Base-by-base conservation (phyloP, 2,797 vertebrate species). In the Eulemur albifrons region DNA sequence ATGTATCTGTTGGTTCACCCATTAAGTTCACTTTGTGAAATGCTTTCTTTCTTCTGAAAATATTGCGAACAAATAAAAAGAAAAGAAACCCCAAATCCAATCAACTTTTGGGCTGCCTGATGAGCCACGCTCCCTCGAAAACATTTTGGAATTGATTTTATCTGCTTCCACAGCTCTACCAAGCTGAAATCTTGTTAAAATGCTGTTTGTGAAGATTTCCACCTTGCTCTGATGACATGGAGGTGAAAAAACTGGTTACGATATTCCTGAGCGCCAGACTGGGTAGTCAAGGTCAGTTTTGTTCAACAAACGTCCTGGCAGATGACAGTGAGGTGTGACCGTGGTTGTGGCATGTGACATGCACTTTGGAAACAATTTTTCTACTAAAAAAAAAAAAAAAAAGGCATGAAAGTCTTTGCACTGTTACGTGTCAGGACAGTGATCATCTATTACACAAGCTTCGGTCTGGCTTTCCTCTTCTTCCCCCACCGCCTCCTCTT, bases 201-300 rank as follows among this genome's bases (percentile, higher is more conserved):
- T 88, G 95, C 88, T 97, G 96, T 98, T 95, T 95, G 40, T 96
- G 94, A 93, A 95, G 94, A 88, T 95, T 96, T 70, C 98, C 95
- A 88, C 94, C 96, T 95, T 65, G n/a, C 97, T 98, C 97, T 95
- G 98, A 97, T 65, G 96, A 96, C 97, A 96, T 79, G 97, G 97
- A 98, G 96, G 98, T 98, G 98, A 99, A 97, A 98, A 99, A 98
- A 98, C 98, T 98, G 99, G 98, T 99, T 98, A 99, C 98, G 95
- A 98, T 99, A 99, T 99, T 99, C 99, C 99, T 99, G 99, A 99
- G 99, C 99, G 99, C 99, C 99, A 99, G 99, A 98, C 98, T 98
- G 98, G 98, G 98, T 98, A 98, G 99, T 99, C 98, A 99, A 99
- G 98, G 90, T 99, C 99, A 99, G 98, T 98, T 98, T 98, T 99